Evolutionary conservation across 1,140 invertebrate species (phyloP), one percentile per base, ranked within the genome.

Genomic region (Pogonomyrmex californicus): DNA sequence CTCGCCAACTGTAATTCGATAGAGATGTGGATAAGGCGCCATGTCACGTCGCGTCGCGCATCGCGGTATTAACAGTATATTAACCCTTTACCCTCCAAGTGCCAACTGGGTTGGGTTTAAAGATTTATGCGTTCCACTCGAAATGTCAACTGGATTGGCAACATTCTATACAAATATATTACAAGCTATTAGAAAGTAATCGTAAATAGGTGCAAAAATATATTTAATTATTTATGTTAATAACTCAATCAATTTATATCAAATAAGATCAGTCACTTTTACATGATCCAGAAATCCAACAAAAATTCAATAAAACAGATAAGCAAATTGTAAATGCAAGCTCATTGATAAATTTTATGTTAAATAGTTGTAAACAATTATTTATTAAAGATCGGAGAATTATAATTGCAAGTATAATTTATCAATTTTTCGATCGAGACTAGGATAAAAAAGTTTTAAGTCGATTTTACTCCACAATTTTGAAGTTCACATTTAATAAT

Each of bases 21-120:
- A 86, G 68, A 86, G 79, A 76, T 73, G 68, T 68, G 62, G 91
- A 93, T 93, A 93, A 91, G 87, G 17, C 63, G 56, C 65, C 90
- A 90, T 54, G 33, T 65, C 63, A 68, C n/a, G 47, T 68, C 65
- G 38, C 33, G 60, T 33, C 23, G 62, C 76, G 12, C 44, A 88
- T 91, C 44, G n/a, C 36, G 47, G 44, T 54, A 51, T 60, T 51
- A 51, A 66, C 62, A 58, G 76, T 79, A 68, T 81, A 68, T 81
- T 81, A 81, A 68, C 77, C 63, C 36, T 36, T 41, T 51, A 33
- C 36, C 47, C 36, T 56, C 63, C 14, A 38, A 68, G 12, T 65
- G 62, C 4, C 44, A 78, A 65, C 4, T 66, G 12, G 76, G 60
- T 23, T 41, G 76, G 33, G 41, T 63, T 41, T 60, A n/a, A 78